These are phyloP conservation scores for Oikopleura dioica DNA, from an alignment of 23 tunicate genomes.

Conservation along the genomic window DNA sequence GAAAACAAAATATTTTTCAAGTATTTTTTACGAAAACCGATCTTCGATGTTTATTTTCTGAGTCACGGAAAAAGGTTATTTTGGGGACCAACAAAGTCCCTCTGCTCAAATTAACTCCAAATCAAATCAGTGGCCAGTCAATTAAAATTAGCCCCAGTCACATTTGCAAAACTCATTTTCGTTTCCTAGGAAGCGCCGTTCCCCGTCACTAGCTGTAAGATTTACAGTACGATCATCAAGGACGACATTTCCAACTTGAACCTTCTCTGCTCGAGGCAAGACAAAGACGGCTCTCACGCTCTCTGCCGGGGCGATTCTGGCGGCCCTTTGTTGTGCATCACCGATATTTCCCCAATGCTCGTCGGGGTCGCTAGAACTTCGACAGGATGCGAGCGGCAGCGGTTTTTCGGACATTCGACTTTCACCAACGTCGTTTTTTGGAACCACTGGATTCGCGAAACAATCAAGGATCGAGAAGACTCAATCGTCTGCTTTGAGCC, in stretches of 20 bases:
- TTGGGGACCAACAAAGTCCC: no score
- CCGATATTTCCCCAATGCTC: neutral
- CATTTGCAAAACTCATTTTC: no score
- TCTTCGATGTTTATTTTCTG: no score
- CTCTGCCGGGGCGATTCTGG: slow-evolving; percentile 4
- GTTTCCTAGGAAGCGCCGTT: slow-evolving; percentile 8
- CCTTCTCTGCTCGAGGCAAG: slow-evolving; percentile 4
- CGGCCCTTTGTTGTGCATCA: neutral
- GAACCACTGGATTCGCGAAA: slow-evolving; percentile 6
- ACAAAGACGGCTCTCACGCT: neutral
- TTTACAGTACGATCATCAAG: neutral
- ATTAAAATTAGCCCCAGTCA: no score
- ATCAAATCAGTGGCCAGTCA: no score
- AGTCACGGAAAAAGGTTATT: no score
- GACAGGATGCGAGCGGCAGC: slow-evolving; percentile 2
- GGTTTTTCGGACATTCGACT: neutral
- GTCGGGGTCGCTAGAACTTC: slow-evolving; percentile 7
- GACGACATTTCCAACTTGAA: neutral
- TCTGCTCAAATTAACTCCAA: no score
- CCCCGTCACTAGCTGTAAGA: neutral
- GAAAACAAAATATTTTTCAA: no score
- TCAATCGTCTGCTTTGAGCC: slow-evolving; percentile 8
- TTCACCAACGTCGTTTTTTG: slow-evolving; percentile 10
- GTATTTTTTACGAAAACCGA: no score
- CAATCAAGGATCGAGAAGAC: neutral